Evolutionary conservation across 1,140 invertebrate species (phyloP), one percentile per base, ranked within the genome.

Genomic region (Cydia splendana): DNA sequence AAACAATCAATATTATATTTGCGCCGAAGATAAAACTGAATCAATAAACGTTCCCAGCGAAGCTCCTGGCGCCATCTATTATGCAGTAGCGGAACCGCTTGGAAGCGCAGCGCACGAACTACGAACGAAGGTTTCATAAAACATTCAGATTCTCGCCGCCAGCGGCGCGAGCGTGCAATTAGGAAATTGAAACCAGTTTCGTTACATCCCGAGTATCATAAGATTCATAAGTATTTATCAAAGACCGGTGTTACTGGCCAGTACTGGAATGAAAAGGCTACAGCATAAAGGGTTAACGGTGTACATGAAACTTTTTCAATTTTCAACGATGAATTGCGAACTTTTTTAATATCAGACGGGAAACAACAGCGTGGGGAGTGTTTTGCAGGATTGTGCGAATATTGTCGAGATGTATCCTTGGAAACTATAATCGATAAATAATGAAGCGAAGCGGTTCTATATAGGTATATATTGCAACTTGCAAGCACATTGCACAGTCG

Each of bases 1-100:
- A 79, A 81, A 85, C 80, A 85, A 86, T 87, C 85, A 88, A 86
- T 88, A 87, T 83, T 81, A 79, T 84, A 82, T 87, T 85, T 84
- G 81, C 77, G 76, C 62, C 12, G 30, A n/a, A 85, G 87, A 88
- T 88, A 89, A 79, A 71, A 67, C 48, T 79, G 79, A 87, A 89
- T 88, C 85, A 86, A 88, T 86, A 87, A 73, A 65, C 13, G 38
- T 53, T 15, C 42, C 67, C 48, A 74, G 76, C 75, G 75, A 57
- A 12, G 76, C 84, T 13, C 1, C 65, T 74, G 79, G 79, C 89
- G 89, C 85, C 89, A 90, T 88, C 89, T 88, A 82, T 82, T 83
- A 83, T 82, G 76, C 81, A 87, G 79, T 88, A 86, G 89, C 84
- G 79, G 81, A 80, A 85, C 79, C 65, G 42, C 28, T 76, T 69